These are phyloP conservation scores for Euproctis similis DNA, from an alignment of 2,888 invertebrate species.

Conservation along the genomic window DNA sequence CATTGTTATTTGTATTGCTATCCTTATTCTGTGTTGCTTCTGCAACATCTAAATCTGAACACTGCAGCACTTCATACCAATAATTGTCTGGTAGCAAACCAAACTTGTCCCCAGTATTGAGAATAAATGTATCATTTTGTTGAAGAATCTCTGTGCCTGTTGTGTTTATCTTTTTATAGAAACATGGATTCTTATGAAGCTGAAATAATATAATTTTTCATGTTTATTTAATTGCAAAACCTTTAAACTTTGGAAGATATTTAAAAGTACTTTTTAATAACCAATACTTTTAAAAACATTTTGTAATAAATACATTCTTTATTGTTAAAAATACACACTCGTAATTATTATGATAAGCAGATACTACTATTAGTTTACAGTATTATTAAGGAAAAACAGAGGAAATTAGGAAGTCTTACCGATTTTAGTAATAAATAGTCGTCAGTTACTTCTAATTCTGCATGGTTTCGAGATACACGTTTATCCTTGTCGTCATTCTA, in stretches of 20 bases:
- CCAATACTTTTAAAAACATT: no score
- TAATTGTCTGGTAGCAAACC: slow-evolving; percentile 64
- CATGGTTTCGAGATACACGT: slow-evolving; percentile 72
- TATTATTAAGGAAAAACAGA: no score
- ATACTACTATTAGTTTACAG: no score
- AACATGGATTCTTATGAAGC: slow-evolving; percentile 75
- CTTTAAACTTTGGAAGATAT: no score
- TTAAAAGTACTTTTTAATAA: no score
- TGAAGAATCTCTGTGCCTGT: slow-evolving; percentile 41
- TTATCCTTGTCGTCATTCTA: slow-evolving; percentile 63
- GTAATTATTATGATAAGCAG: no score
- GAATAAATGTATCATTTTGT: slow-evolving; percentile 35
- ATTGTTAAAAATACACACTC: no score
- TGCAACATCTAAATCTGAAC: slow-evolving; percentile 7
- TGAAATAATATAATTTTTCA: slow-evolving; percentile 33
- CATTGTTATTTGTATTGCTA: no score
- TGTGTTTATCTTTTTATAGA: slow-evolving; percentile 42
- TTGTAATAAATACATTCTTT: no score
- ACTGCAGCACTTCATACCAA: slow-evolving; percentile 63
- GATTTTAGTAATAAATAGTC: slow-evolving; percentile 55
- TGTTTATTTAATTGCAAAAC: no score
- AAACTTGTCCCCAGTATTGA: slow-evolving; percentile 68
- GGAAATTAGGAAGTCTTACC: slow-evolving; percentile 30
- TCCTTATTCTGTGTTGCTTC: slow-evolving; percentile 2
- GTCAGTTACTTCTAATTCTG: slow-evolving; percentile 48